Evolutionary conservation across 2,113 vertebrate genomes (phyloP).

Genomic region (Sceloporus undulatus): DNA sequence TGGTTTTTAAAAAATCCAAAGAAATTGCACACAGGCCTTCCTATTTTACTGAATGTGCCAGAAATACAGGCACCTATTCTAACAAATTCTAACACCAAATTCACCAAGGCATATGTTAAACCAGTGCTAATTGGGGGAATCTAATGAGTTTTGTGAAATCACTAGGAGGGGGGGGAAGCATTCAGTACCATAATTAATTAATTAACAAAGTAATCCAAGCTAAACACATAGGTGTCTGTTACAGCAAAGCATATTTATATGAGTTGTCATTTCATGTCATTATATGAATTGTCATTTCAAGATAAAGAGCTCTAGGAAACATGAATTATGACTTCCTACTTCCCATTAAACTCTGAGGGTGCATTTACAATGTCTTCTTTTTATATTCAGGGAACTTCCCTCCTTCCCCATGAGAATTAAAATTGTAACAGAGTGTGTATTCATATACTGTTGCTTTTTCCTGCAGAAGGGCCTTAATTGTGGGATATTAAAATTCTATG

Average conservation of each 20-base stretch:
- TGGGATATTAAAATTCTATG: conserved; percentile 27
- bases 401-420: background rate
- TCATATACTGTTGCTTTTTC: conserved; percentile 3
- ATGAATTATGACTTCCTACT: background rate
- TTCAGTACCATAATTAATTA: no score
- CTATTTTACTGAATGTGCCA: no score
- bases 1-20: no score
- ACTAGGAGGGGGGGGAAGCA: no score
- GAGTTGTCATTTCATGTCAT: background rate
- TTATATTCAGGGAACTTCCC: background rate
- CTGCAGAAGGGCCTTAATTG: background rate
- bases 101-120: no score
- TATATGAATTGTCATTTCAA: background rate
- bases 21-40: no score
- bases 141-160: no score
- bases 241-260: background rate
- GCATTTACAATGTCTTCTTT: background rate
- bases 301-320: conserved; percentile 13
- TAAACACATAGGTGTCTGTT: background rate
- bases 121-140: no score
- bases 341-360: conserved; percentile 32
- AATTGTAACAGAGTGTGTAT: background rate
- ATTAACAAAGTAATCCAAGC: no score
- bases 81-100: no score
- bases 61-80: no score